Percentiles rank a stretch among this genome's conserved stretches.
Conservation (phyloP, 2,888 invertebrate species). For the Netelia virgata region DNA sequence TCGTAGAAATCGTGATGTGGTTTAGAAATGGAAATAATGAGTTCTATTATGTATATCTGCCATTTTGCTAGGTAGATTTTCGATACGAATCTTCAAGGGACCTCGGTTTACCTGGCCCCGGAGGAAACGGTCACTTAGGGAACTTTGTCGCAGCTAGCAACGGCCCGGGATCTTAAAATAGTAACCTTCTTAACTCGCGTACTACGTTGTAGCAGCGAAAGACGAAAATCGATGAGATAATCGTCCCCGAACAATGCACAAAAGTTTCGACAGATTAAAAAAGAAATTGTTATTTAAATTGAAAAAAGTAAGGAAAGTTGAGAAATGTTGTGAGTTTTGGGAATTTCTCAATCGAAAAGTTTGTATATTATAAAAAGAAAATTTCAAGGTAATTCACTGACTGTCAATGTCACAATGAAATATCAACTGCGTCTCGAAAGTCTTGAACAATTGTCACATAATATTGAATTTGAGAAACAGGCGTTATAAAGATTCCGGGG, state of each 20-base stretch:
- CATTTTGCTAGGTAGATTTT: neutral
- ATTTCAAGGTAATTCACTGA: too few species aligned
- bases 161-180: slow-evolving; percentile 57
- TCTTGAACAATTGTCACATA: too few species aligned
- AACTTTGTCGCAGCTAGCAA: slow-evolving; percentile 48
- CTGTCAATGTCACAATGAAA: too few species aligned
- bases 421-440: too few species aligned
- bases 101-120: neutral
- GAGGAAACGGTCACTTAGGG: slow-evolving; percentile 35
- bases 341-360: neutral
- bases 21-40: neutral
- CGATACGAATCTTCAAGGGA: neutral
- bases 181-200: slow-evolving; percentile 24
- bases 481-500: too few species aligned
- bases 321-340: neutral
- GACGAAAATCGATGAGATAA: neutral
- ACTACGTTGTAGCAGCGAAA: neutral
- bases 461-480: too few species aligned
- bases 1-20: neutral
- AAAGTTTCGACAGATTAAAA: neutral
- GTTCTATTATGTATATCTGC: neutral
- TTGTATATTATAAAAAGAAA: neutral
- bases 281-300: neutral
- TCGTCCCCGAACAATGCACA: neutral
- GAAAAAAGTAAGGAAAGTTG: neutral